Conservation (phyloP, 2,113 vertebrate species). For the Actenoides lindsayi region DNA sequence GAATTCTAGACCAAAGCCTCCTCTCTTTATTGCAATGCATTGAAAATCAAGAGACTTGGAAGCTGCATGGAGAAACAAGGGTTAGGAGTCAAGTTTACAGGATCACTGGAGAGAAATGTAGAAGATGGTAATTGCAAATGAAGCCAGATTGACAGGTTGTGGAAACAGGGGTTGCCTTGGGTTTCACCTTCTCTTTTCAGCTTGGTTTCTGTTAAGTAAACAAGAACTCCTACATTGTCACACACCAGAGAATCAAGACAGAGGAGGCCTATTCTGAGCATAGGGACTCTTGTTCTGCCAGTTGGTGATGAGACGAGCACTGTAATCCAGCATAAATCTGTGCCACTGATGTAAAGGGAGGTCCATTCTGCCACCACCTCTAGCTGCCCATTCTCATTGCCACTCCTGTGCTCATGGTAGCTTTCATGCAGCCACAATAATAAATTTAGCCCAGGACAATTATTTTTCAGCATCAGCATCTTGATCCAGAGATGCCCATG, state of each 20-base stretch:
- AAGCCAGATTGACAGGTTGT: neutral
- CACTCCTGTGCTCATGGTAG: accelerated
- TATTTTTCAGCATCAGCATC: neutral
- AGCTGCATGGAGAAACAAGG: neutral
- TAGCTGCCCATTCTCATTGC: neutral
- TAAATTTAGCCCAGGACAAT: neutral
- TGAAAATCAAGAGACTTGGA: neutral
- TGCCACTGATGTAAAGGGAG: neutral
- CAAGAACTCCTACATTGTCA: neutral
- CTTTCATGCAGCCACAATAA: neutral
- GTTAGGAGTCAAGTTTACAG: neutral
- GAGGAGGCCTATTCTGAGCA: neutral
- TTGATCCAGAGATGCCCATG: neutral
- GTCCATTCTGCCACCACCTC: neutral
- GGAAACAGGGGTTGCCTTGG: neutral
- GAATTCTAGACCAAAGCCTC: neutral
- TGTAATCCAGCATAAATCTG: neutral
- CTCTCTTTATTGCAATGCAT: neutral
- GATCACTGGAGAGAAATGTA: neutral
- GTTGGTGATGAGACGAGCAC: neutral
- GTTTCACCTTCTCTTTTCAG: neutral
- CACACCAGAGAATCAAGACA: neutral
- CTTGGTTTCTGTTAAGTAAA: neutral
- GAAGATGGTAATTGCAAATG: neutral
- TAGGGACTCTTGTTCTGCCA: neutral